Conservation (phyloP, 2,797 vertebrate genomes). For the Falco biarmicus region DNA sequence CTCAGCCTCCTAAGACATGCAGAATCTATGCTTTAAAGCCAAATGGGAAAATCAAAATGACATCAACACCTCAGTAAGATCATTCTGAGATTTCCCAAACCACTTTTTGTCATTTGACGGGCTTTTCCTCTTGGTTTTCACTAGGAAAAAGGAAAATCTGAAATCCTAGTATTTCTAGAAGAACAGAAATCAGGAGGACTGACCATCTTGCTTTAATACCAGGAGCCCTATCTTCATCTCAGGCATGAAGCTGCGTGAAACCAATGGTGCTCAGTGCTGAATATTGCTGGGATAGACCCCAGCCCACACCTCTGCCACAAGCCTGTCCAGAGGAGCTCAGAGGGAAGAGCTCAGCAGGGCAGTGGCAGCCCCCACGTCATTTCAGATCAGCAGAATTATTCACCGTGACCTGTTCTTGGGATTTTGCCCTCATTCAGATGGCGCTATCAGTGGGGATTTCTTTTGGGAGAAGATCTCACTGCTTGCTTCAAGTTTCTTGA, state of each 20-base stretch:
- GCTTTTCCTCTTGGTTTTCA: neutral
- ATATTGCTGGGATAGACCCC: neutral
- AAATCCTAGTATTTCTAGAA: neutral
- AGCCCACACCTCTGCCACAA: neutral
- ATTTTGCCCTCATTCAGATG: neutral
- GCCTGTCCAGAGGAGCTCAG: fast-evolving
- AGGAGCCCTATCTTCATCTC: neutral
- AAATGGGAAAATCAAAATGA: slow-evolving; percentile 19
- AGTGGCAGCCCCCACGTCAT: neutral
- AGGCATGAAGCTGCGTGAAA: neutral
- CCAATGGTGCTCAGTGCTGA: neutral
- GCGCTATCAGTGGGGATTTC: neutral
- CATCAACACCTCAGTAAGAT: neutral
- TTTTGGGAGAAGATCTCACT: neutral
- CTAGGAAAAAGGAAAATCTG: neutral
- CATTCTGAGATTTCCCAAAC: neutral
- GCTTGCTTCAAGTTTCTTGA: neutral
- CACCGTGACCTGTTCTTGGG: neutral
- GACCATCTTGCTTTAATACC: neutral
- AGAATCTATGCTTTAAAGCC: neutral
- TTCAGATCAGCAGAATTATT: neutral
- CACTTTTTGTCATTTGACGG: neutral
- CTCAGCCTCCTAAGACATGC: neutral
- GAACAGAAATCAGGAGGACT: neutral
- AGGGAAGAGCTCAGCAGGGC: neutral